Conservation (phyloP, 2,797 vertebrate species). For the Apodemus agrarius region DNA sequence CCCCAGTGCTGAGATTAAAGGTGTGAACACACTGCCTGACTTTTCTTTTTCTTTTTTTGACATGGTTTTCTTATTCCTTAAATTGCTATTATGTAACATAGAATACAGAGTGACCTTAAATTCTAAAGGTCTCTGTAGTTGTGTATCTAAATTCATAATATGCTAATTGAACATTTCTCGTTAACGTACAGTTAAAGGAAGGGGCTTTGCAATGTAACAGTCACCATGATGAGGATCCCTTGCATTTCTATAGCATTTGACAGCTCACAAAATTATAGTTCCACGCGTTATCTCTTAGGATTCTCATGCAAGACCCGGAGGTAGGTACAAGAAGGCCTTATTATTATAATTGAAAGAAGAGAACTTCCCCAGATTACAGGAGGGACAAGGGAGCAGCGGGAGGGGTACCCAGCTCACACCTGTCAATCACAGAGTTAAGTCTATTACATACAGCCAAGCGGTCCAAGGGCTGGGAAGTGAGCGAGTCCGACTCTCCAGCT, state of each 20-base stretch:
- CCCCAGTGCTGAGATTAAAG: too few relatives aligned
- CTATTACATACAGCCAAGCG: slow-evolving; percentile 23
- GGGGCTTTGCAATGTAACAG: slow-evolving; percentile 6
- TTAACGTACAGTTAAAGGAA: slow-evolving; percentile 39
- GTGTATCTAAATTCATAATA: slow-evolving; percentile 48
- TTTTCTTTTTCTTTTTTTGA: background rate
- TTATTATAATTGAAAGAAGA: slow-evolving; percentile 55
- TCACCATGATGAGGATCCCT: slow-evolving; percentile 22
- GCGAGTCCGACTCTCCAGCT: background rate
- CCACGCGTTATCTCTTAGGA: slow-evolving; percentile 15
- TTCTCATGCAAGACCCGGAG: background rate
- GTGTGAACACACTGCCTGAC: background rate
- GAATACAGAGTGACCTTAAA: slow-evolving; percentile 13
- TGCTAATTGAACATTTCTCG: slow-evolving; percentile 35
- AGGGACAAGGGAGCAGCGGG: slow-evolving; percentile 21
- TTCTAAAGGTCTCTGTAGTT: slow-evolving; percentile 17
- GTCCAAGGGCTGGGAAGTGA: background rate
- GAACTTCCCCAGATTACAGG: slow-evolving; percentile 44
- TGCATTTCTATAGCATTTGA: slow-evolving; percentile 4
- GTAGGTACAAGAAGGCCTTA: slow-evolving; percentile 44
- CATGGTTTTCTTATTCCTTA: slow-evolving; percentile 33
- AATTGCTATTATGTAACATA: background rate
- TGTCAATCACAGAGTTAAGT: slow-evolving; percentile 43
- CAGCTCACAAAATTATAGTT: slow-evolving; percentile 55
- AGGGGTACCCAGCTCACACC: slow-evolving; percentile 34